Base-by-base conservation (phyloP, 2,888 invertebrate genomes). In the Lomographa bimaculata region DNA sequence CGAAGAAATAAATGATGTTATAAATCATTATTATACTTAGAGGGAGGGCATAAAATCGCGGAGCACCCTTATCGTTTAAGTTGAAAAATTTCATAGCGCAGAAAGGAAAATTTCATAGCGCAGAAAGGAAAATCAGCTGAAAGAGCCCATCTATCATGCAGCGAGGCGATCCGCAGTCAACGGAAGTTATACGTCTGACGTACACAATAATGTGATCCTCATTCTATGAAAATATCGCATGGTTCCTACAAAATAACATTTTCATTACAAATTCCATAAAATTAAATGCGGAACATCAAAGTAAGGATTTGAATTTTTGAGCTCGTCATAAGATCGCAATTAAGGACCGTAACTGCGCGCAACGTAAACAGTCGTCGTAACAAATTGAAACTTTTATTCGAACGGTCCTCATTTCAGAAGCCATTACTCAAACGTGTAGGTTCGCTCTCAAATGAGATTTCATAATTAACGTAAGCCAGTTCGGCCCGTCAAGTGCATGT, bases 401-500 rank as follows among this genome's bases (percentile, higher is more conserved):
- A 76, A 75, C 64, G 67, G 68, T 73, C 69, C 73, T 73, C 74
- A 75, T 81, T 84, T 77, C 72, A 72, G 76, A 65, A 68, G 73
- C 68, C 73, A 79, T 84, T 83, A 84, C 79, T 83, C 81, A 83
- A 81, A 80, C 77, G 78, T 71, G 73, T 73, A 76, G 77, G 80
- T 74, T 76, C 77, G 70, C 75, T 78, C 74, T 76, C 75, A 83
- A 84, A 85, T 85, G 85, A 83, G 82, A 83, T 85, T 86, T 84
- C 81, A 86, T 87, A 87, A 87, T 87, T 87, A 87, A 87, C 81
- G 86, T 79, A 79, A 82, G 79, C 79, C 79, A 78, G 79, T 76
- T 74, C 75, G 73, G 72, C 71, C 77, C 81, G 85, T 86, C 87
- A 86, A 84, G 85, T 80, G 84, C 83, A 86, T 85, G 83, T 86